Evolutionary conservation across 2,888 invertebrate species (phyloP).

Genomic region (Sussaba pulchella): DNA sequence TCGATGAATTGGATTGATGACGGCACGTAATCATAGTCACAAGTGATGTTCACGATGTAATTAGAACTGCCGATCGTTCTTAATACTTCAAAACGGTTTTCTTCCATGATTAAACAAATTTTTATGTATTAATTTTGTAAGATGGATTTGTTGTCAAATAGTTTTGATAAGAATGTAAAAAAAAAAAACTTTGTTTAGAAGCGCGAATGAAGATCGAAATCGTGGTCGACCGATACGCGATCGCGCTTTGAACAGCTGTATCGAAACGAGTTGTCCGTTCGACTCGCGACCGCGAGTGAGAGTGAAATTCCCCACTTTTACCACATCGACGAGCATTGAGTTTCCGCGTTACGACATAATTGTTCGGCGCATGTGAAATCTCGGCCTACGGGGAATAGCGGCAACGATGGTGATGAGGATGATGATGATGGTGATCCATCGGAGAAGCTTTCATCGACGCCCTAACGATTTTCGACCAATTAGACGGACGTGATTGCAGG

Average conservation of each 20-base stretch:
- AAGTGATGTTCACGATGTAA: constrained; percentile 74
- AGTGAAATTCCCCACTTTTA: constrained; percentile 77
- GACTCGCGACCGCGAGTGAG: constrained; percentile 70
- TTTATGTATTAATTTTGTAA: constrained; percentile 42
- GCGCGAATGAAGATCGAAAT: constrained; percentile 32
- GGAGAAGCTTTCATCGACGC: no score
- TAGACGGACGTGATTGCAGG: no score
- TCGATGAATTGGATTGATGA: constrained; percentile 78
- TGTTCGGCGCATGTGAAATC: constrained; percentile 8
- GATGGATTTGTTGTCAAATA: no score
- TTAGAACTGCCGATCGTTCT: constrained; percentile 30
- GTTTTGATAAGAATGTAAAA: no score
- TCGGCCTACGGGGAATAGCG: no score
- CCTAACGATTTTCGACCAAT: no score
- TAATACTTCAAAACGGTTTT: constrained; percentile 29
- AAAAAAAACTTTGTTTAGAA: constrained; percentile 6
- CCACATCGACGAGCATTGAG: constrained; percentile 50
- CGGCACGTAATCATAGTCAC: constrained; percentile 77
- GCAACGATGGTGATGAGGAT: no score
- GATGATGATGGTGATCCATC: no score
- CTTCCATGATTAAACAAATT: constrained; percentile 55
- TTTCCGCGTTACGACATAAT: constrained; percentile 69
- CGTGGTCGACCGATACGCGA: constrained; percentile 36
- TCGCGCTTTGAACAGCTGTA: constrained; percentile 52
- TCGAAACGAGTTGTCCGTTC: constrained; percentile 54